A percentile compares a stretch with the other conserved stretches of the same genome.
Evolutionary conservation across 64 coral and sea anemone genomes (phyloP).

Genomic region (Platygyra sinensis): DNA sequence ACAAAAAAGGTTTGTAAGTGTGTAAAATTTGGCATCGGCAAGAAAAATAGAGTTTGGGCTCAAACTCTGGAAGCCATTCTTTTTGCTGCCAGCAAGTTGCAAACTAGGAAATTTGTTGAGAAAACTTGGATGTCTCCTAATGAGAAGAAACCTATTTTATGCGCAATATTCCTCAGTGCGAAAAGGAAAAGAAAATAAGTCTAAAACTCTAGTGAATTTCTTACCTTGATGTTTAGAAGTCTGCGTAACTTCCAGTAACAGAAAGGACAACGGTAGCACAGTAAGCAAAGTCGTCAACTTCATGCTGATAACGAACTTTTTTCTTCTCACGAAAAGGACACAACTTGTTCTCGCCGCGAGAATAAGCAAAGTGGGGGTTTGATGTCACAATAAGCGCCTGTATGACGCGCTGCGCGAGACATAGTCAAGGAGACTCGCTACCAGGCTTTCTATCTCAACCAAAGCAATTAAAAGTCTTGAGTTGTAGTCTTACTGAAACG

Average conservation of each 20-base stretch:
- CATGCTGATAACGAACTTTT: background rate
- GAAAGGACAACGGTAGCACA: background rate
- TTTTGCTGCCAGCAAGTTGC: too few relatives aligned
- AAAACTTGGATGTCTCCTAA: background rate
- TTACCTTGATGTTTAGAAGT: background rate
- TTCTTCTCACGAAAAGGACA: background rate
- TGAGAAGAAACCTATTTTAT: background rate
- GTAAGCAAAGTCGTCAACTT: background rate
- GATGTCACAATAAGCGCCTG: background rate
- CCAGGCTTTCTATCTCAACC: background rate
- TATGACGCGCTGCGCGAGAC: background rate
- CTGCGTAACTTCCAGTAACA: background rate
- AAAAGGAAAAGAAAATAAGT: too few relatives aligned
- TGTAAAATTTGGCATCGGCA: too few relatives aligned
- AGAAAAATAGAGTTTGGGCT: too few relatives aligned
- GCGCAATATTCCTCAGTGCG: background rate
- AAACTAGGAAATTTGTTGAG: background rate
- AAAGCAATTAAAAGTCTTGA: too few relatives aligned
- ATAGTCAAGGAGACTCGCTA: background rate
- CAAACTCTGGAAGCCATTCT: too few relatives aligned
- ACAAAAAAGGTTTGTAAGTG: background rate
- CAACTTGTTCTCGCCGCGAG: background rate
- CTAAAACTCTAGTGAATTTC: background rate
- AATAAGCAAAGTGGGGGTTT: background rate
- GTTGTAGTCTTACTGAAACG: too few relatives aligned